phyloP scores from a whole-genome alignment of 2,888 invertebrate genomes.

The Heliconius hortense region DNA sequence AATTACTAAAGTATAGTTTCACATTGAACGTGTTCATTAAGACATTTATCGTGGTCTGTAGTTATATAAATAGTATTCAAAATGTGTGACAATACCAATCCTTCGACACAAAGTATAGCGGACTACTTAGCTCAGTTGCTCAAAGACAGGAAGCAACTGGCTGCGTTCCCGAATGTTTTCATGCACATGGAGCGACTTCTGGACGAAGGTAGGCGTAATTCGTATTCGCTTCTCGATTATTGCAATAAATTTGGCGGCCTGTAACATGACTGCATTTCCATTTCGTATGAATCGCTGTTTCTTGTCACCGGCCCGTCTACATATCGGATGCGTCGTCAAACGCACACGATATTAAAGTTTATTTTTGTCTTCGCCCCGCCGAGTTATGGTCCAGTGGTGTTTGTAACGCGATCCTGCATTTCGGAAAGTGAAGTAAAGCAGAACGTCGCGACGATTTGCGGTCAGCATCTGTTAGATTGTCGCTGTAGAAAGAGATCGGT shows the following conservation, averaged over 20 bases:
- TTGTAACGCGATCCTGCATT: slow-evolving; percentile 79
- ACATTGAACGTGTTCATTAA: slow-evolving; percentile 70
- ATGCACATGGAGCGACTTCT: slow-evolving; percentile 99
- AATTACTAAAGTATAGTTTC: slow-evolving; percentile 77
- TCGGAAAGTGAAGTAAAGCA: slow-evolving; percentile 75
- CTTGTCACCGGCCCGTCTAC: slow-evolving; percentile 73
- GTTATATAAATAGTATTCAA: slow-evolving; percentile 71
- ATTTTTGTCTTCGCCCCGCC: slow-evolving; percentile 80
- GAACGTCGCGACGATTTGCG: slow-evolving; percentile 73
- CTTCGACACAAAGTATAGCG: slow-evolving; percentile 97
- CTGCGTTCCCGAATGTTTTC: slow-evolving; percentile 99
- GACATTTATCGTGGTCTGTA: slow-evolving; percentile 75
- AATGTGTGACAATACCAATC: slow-evolving; percentile 82
- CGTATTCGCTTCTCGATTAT: slow-evolving; percentile 50
- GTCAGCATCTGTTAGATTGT: slow-evolving; percentile 74
- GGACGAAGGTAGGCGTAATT: slow-evolving; percentile 94
- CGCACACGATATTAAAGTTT: slow-evolving; percentile 80
- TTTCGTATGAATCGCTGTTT: slow-evolving; percentile 43
- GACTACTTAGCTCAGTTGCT: slow-evolving; percentile 99
- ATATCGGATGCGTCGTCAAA: slow-evolving; percentile 79
- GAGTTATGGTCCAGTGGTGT: slow-evolving; percentile 81
- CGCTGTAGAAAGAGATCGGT: slow-evolving; percentile 70
- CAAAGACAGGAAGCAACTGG: slow-evolving; percentile 99
- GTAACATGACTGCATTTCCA: slow-evolving; percentile 48
- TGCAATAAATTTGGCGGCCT: slow-evolving; percentile 53